These are phyloP conservation scores for Adoxophyes honmai DNA, from an alignment of 1,140 invertebrate species.

Conservation along the genomic window DNA sequence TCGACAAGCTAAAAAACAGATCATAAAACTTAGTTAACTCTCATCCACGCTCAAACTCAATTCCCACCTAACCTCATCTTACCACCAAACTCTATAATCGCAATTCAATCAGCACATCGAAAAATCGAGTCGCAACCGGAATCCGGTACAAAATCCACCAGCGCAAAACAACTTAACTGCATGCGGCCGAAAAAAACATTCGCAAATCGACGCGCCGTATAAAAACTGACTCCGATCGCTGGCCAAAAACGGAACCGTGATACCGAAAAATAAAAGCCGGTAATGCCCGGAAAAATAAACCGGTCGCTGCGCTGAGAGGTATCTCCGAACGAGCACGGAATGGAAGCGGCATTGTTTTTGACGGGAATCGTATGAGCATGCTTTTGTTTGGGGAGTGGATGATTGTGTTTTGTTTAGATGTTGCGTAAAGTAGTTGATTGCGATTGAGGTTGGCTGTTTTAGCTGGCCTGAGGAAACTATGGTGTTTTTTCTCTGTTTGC, in stretches of 20 bases:
- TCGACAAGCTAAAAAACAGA: no score
- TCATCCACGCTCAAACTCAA: slow-evolving; percentile 28
- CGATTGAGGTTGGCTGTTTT: neutral
- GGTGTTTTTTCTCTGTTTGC: no score
- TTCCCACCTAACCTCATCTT: slow-evolving; percentile 39
- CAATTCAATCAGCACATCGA: slow-evolving; percentile 65
- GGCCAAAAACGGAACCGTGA: slow-evolving; percentile 75
- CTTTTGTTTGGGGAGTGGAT: slow-evolving; percentile 5
- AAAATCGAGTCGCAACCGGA: no score
- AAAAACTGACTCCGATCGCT: slow-evolving; percentile 71
- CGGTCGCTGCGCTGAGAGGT: slow-evolving; percentile 41
- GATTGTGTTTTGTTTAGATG: slow-evolving; percentile 8
- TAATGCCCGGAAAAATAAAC: slow-evolving; percentile 73
- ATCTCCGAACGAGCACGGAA: slow-evolving; percentile 54
- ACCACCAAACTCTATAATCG: slow-evolving; percentile 60
- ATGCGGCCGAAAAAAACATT: slow-evolving; percentile 61
- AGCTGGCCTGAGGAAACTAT: no score
- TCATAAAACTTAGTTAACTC: neutral
- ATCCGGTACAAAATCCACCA: slow-evolving; percentile 64
- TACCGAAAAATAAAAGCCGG: slow-evolving; percentile 77
- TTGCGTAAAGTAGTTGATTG: neutral
- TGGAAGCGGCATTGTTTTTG: slow-evolving; percentile 11
- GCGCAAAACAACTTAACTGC: slow-evolving; percentile 69
- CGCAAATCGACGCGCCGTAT: slow-evolving; percentile 71
- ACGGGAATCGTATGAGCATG: slow-evolving; percentile 13